phyloP scores from a whole-genome alignment of 2,113 vertebrate species.

The Oryzias curvinotus region DNA sequence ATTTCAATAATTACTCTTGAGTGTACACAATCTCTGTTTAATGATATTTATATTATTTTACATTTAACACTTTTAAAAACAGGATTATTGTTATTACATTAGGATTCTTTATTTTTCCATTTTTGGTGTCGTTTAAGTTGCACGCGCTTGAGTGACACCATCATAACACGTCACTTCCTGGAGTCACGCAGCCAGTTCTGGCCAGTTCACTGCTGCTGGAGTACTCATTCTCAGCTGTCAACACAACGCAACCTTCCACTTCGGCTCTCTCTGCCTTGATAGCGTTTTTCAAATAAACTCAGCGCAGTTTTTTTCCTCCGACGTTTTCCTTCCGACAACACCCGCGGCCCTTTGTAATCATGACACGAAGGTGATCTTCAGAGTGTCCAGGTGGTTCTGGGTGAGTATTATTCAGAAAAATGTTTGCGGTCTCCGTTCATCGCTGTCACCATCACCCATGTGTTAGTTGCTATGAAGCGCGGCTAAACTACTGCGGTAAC shows the following conservation, averaged over 20 bases:
- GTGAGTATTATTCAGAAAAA: conserved; percentile 58
- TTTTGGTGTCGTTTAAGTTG: not conserved
- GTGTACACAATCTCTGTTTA: no score
- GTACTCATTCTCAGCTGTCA: conserved; percentile 69
- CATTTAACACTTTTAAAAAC: no score
- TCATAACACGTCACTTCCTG: conserved; percentile 64
- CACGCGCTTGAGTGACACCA: conserved; percentile 36
- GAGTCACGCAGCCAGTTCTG: conserved; percentile 66
- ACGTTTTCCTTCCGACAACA: conserved; percentile 59
- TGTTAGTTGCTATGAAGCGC: conserved; percentile 51
- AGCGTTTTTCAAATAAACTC: conserved; percentile 28
- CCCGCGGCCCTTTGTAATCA: conserved; percentile 44
- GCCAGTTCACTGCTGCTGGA: conserved; percentile 63
- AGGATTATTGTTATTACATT: no score
- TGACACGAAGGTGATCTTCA: conserved; percentile 81
- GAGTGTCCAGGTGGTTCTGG: conserved; percentile 78
- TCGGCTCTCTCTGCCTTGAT: conserved; percentile 9
- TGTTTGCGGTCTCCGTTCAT: conserved; percentile 21
- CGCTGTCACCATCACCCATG: conserved; percentile 68
- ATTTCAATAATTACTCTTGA: no score
- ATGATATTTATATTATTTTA: no score
- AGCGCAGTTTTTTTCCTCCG: conserved; percentile 24
- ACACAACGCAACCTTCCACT: conserved; percentile 13
- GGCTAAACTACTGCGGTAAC: conserved; percentile 42
- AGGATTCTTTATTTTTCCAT: no score